phyloP scores from a whole-genome alignment of 2,888 invertebrate species.

The Phyllotreta cruciferae region DNA sequence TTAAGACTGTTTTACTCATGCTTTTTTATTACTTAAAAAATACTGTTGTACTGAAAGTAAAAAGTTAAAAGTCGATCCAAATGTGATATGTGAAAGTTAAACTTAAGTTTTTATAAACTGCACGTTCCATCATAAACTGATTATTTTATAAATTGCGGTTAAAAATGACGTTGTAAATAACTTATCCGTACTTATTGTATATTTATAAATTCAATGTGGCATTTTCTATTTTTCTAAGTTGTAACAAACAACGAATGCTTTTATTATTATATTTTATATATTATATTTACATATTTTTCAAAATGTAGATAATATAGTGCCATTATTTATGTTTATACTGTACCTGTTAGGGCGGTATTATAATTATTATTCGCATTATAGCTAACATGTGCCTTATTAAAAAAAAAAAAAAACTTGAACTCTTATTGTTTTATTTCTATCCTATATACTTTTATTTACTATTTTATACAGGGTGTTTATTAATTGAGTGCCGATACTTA shows the following conservation, averaged over 20 bases:
- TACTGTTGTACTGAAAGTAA: too few species aligned
- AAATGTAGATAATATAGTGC: slow-evolving; percentile 35
- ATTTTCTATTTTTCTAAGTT: slow-evolving; percentile 32
- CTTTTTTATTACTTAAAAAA: too few species aligned
- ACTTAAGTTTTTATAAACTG: too few species aligned
- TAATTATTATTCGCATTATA: slow-evolving; percentile 37
- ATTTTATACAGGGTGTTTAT: too few species aligned
- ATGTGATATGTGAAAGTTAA: too few species aligned
- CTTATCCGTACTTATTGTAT: not conserved
- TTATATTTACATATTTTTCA: slow-evolving; percentile 13
- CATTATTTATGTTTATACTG: slow-evolving; percentile 38
- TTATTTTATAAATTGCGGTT: too few species aligned
- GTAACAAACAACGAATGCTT: slow-evolving; percentile 23
- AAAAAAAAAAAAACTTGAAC: slow-evolving; percentile 31
- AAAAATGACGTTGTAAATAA: too few species aligned
- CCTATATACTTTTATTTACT: not conserved
- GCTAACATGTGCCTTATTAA: slow-evolving; percentile 45
- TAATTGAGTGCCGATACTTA: too few species aligned
- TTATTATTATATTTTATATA: slow-evolving; percentile 34
- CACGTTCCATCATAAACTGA: too few species aligned
- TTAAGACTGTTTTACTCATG: too few species aligned
- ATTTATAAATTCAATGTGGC: slow-evolving; percentile 27
- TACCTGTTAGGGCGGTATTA: slow-evolving; percentile 31
- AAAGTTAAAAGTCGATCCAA: too few species aligned
- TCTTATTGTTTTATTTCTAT: not conserved